A percentile compares a stretch with the other conserved stretches of the same genome.
These are phyloP conservation scores for Turnix velox DNA, from an alignment of 2,113 vertebrate genomes.

Conservation along the genomic window DNA sequence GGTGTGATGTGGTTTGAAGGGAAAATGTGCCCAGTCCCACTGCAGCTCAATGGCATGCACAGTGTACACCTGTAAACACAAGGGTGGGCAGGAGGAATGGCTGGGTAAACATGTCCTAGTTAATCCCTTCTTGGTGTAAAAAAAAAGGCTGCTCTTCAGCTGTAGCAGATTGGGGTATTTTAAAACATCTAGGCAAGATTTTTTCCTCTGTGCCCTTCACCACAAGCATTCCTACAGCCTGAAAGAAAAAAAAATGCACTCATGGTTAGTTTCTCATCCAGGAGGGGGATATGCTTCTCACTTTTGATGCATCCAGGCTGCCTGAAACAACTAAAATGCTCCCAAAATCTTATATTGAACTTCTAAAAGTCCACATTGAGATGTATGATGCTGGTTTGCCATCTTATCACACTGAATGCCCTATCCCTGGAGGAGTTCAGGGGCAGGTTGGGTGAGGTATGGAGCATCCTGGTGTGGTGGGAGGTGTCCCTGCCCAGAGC, in stretches of 20 bases:
- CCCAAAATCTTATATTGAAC: background rate
- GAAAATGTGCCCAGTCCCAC: background rate
- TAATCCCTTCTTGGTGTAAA: background rate
- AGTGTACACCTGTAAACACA: conserved; percentile 52
- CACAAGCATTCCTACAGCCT: background rate
- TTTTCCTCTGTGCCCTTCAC: background rate
- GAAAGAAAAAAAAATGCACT: conserved; percentile 27
- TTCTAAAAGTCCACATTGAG: background rate
- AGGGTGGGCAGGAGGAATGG: conserved; percentile 19
- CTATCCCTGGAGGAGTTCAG: too few relatives aligned
- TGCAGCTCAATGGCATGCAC: conserved; percentile 32
- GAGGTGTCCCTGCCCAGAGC: too few relatives aligned
- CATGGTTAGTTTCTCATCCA: background rate
- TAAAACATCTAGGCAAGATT: conserved; percentile 16
- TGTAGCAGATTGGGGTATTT: conserved; percentile 33
- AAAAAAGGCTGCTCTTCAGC: conserved; percentile 19
- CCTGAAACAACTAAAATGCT: background rate
- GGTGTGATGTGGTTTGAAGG: conserved; percentile 61
- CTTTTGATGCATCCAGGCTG: background rate
- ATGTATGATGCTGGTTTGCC: background rate
- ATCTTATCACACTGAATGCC: background rate
- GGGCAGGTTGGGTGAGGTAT: too few relatives aligned
- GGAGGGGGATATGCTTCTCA: too few relatives aligned
- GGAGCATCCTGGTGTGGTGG: too few relatives aligned
- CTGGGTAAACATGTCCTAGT: conserved; percentile 45